Base-by-base conservation (phyloP, 1,140 invertebrate species). In the Reticulitermes speratus region DNA sequence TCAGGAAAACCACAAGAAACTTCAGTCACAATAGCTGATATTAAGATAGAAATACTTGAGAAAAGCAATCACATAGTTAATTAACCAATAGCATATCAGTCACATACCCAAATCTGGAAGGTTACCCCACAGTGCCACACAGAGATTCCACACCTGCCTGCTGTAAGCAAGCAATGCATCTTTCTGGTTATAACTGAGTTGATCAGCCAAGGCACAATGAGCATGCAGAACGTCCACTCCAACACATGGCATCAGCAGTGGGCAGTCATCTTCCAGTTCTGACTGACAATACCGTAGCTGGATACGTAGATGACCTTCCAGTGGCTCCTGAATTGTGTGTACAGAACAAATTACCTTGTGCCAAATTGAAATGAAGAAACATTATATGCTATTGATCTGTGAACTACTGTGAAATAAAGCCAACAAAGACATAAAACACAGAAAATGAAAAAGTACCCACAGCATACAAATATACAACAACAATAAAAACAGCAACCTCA, bases 91-190 rank as follows among this genome's bases (percentile, higher is more conserved):
- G 38, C 38, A 5, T 38, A 38, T 38, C 38, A 38, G n/a, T 14
- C 83, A 82, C 69, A 83, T 84, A 87, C 87, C 82, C 38, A 90
- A 69, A 25, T 90, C 92, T 0, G 93, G 90, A 85, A 95, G 91
- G 59, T 93, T 93, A 7, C 97, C 97, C 97, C 97, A 98, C 3
- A 98, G 92, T 1, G 96, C 96, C 3, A 95, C 93, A 88, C 96
- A 95, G 2, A 98, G 91, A 69, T 95, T 93, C 95, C 96, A 97
- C n/a, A 97, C 94, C 52, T 93, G 93, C 85, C 89, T 92, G 3
- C 89, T 90, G 89, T 93, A 93, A 3, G 87, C 30, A 6, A 90
- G 89, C 6, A 90, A 89, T 7, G 87, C 87, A 82, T 91, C 90
- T 32, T 87, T 87, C 14, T 88, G 87, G 0, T 83, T 85, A 21